These are phyloP conservation scores for Lontra canadensis DNA, from an alignment of 2,113 vertebrate species.

Conservation along the genomic window DNA sequence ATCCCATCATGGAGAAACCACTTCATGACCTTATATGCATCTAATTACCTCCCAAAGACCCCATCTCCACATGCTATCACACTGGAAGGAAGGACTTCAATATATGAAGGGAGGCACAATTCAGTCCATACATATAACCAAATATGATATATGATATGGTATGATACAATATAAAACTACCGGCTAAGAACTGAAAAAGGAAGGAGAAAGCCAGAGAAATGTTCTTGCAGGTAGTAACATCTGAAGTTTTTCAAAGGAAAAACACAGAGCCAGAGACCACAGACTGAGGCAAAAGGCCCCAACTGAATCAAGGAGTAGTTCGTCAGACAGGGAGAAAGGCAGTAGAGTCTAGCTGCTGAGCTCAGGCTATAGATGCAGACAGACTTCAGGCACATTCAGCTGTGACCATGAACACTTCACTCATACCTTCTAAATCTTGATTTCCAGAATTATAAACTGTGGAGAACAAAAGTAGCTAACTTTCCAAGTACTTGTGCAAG, in stretches of 20 bases:
- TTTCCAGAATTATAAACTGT: not conserved
- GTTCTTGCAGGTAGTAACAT: not conserved
- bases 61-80: not conserved
- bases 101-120: not conserved
- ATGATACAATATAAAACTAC: not conserved
- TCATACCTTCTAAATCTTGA: not conserved
- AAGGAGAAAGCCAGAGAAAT: not conserved
- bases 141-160: not conserved
- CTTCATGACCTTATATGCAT: not conserved
- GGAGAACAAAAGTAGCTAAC: not conserved
- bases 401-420: conserved; percentile 32
- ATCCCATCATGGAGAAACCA: no score
- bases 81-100: not conserved
- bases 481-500: not conserved
- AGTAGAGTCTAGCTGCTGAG: not conserved
- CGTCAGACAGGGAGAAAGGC: not conserved
- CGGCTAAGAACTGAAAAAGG: not conserved
- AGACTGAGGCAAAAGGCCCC: not conserved
- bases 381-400: not conserved
- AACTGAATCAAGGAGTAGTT: not conserved
- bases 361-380: not conserved
- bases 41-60: not conserved
- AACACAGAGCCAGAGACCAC: not conserved
- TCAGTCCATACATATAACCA: not conserved
- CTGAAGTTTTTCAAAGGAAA: not conserved